These are phyloP conservation scores for Ectemnius continuus DNA, from an alignment of 2,888 invertebrate species.

Conservation along the genomic window DNA sequence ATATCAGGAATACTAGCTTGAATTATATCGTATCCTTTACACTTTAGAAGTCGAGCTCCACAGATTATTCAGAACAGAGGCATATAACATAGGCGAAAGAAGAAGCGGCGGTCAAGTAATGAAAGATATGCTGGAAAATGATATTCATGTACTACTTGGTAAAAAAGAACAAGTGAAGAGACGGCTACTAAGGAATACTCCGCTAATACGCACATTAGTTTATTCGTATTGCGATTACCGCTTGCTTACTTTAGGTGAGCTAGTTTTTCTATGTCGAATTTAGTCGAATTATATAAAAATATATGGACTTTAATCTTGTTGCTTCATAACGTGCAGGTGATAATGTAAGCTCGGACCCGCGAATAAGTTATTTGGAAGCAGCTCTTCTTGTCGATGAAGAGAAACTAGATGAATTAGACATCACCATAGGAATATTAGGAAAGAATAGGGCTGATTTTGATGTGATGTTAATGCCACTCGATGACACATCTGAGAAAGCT, in stretches of 20 bases:
- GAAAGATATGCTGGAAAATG: slow-evolving; percentile 78
- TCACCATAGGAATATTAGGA: slow-evolving; percentile 83
- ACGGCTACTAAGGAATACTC: slow-evolving; percentile 81
- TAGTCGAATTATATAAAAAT: slow-evolving; percentile 6
- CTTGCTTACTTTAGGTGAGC: slow-evolving; percentile 79
- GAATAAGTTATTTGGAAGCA: slow-evolving; percentile 80
- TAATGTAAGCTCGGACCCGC: slow-evolving; percentile 74
- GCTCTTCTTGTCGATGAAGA: slow-evolving; percentile 82
- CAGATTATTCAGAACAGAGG: slow-evolving; percentile 81
- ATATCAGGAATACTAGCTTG: background rate
- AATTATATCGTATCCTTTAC: background rate
- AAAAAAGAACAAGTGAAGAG: slow-evolving; percentile 79
- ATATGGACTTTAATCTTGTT: slow-evolving; percentile 71
- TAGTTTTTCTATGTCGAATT: slow-evolving; percentile 4
- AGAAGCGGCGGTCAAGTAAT: slow-evolving; percentile 61
- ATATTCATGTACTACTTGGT: slow-evolving; percentile 81
- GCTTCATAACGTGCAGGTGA: slow-evolving; percentile 42
- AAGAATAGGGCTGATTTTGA: slow-evolving; percentile 80
- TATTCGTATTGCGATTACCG: slow-evolving; percentile 82
- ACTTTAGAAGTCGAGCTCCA: slow-evolving; percentile 82
- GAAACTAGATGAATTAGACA: slow-evolving; percentile 74
- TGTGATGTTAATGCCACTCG: slow-evolving; percentile 81
- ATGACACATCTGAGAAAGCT: slow-evolving; percentile 67
- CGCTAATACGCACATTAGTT: slow-evolving; percentile 81
- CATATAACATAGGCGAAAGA: slow-evolving; percentile 81